Evolutionary conservation across 2,888 invertebrate species (phyloP), one percentile per base, ranked within the genome.

Genomic region (Tineola bisselliella): DNA sequence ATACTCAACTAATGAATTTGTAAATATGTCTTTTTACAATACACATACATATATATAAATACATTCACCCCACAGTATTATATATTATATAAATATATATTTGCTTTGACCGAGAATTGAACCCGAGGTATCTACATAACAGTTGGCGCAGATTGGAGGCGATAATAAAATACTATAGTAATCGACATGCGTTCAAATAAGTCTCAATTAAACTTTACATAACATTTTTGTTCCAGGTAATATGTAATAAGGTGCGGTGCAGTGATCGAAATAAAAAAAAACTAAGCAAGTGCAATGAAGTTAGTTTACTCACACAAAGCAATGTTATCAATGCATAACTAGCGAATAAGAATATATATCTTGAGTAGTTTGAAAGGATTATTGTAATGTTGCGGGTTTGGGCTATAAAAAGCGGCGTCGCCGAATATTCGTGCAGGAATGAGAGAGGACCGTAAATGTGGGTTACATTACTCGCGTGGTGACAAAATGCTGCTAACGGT

Each of bases 401-500:
- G 68, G 71, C 69, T 69, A 69, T 72, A 73, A 75, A 76, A 68
- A 73, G 73, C 73, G 75, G 77, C 74, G 66, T 70, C 48, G 48
- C 48, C 48, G 48, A 17, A 17, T 74, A 76, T 73, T 75, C 72
- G 69, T 68, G 75, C 70, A 74, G 75, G 70, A 71, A 81, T 75
- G 77, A 77, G 70, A 72, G 75, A 74, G 77, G 72, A 68, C 79
- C 81, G 72, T 84, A 80, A 81, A 75, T 71, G 69, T 69, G 75
- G 76, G 70, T 72, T 74, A 69, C 75, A 71, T 67, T 65, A 68
- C 68, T 71, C 65, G 63, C 69, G 73, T 63, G 69, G 71, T 65
- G 69, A 74, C 79, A 86, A 84, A 71, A 84, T 86, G 84, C 72
- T 84, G 62, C 75, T 81, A 64, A 81, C 79, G 62, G 62, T 82